phyloP scores from a whole-genome alignment of 1,140 invertebrate genomes.

The Medauroidea extradentata region DNA sequence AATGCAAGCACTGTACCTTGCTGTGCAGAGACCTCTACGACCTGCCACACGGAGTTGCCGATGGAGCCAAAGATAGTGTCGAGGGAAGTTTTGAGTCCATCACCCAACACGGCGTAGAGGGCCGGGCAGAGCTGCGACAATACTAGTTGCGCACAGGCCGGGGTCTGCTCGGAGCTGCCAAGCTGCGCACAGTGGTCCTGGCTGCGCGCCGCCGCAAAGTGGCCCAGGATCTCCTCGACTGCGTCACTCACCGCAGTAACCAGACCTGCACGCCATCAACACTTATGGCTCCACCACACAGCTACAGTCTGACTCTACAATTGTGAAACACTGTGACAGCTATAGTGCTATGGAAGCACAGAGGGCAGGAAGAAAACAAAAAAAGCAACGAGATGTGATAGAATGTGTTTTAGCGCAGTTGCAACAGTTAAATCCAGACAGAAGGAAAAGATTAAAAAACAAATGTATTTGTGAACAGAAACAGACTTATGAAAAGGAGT shows the following conservation, averaged over 20 bases:
- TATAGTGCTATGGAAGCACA: too few species aligned
- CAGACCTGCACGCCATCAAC: slow-evolving; percentile 49
- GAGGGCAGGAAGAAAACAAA: too few species aligned
- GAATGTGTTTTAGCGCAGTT: too few species aligned
- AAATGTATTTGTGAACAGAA: too few species aligned
- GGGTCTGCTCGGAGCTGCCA: slow-evolving; percentile 51
- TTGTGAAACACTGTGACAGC: too few species aligned
- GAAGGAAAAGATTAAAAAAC: too few species aligned
- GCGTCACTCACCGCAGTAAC: slow-evolving; percentile 61
- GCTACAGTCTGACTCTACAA: too few species aligned
- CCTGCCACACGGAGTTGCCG: slow-evolving; percentile 83
- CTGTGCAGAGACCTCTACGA: slow-evolving; percentile 80
- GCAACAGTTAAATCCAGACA: too few species aligned
- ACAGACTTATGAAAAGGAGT: too few species aligned
- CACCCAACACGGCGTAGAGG: slow-evolving; percentile 76
- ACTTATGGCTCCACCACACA: too few species aligned
- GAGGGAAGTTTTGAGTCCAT: slow-evolving; percentile 74
- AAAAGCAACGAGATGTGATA: too few species aligned
- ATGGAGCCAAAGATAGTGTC: slow-evolving; percentile 83
- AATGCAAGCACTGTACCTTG: too few species aligned
- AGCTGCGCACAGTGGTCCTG: slow-evolving; percentile 51
- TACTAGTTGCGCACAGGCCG: slow-evolving; percentile 59
- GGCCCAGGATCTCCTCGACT: slow-evolving; percentile 59
- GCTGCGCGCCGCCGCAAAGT: slow-evolving; percentile 52
- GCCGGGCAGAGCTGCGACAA: slow-evolving; percentile 73